These are phyloP conservation scores for Lasiommata megera DNA, from an alignment of 2,888 invertebrate genomes.

Conservation along the genomic window DNA sequence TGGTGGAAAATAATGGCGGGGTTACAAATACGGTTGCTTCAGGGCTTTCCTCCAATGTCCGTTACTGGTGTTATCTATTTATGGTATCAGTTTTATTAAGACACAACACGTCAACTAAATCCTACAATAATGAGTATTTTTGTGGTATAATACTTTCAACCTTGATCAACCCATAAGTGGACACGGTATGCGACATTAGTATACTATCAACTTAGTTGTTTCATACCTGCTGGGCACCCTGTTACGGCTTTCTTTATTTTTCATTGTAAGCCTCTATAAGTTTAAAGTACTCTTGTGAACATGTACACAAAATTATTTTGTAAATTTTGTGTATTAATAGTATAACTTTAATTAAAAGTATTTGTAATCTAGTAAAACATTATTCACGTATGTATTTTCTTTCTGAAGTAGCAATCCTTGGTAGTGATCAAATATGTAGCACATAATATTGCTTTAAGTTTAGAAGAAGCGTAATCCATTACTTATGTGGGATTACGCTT, in stretches of 20 bases:
- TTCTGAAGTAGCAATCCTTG: not conserved
- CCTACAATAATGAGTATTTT: no score
- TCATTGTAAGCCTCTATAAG: no score
- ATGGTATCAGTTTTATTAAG: not conserved
- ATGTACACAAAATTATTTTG: no score
- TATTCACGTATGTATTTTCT: not conserved
- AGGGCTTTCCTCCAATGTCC: not conserved
- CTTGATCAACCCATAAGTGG: no score
- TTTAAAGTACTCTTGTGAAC: no score
- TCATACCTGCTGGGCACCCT: no score
- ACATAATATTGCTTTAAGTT: slow-evolving; percentile 2
- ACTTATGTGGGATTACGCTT: not conserved
- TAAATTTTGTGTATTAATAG: no score
- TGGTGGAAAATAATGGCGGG: slow-evolving; percentile 21
- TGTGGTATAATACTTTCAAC: no score
- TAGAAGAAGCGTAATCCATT: not conserved
- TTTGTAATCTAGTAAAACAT: not conserved
- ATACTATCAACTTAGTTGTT: no score
- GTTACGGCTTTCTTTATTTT: no score
- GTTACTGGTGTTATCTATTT: not conserved
- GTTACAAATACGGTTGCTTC: not conserved
- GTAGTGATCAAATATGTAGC: not conserved
- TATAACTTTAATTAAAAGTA: not conserved
- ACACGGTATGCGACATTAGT: no score
- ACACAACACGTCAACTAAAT: not conserved